phyloP scores from a whole-genome alignment of 2,113 vertebrate species.

The Lutjanus erythropterus region DNA sequence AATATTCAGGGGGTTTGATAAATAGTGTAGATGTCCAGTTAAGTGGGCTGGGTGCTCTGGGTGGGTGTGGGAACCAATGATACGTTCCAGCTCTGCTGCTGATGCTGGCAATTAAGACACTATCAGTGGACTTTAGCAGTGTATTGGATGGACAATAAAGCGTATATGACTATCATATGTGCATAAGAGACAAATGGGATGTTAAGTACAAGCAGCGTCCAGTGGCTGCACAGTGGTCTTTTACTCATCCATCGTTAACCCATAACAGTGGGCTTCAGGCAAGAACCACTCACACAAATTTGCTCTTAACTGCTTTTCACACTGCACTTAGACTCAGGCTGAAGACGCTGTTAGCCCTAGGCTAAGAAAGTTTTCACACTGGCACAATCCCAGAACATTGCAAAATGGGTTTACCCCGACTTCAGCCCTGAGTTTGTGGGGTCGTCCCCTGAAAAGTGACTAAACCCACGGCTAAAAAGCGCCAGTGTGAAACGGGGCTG shows the following conservation, averaged over 20 bases:
- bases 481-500: too few species aligned
- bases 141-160: not conserved
- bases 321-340: too few species aligned
- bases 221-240: not conserved
- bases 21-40: slow-evolving; percentile 7
- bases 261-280: too few species aligned
- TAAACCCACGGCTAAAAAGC: too few species aligned
- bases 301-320: too few species aligned
- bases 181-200: not conserved
- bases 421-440: too few species aligned
- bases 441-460: too few species aligned
- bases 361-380: too few species aligned
- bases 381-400: too few species aligned
- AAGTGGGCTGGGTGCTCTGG: slow-evolving; percentile 3
- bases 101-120: not conserved
- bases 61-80: not conserved
- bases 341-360: too few species aligned
- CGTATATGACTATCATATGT: not conserved
- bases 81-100: not conserved
- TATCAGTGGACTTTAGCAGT: not conserved
- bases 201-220: not conserved
- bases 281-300: too few species aligned
- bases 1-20: not conserved
- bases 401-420: too few species aligned
- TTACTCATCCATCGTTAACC: not conserved